Evolutionary conservation across 2,888 invertebrate genomes (phyloP).

Genomic region (Amiota communis): DNA sequence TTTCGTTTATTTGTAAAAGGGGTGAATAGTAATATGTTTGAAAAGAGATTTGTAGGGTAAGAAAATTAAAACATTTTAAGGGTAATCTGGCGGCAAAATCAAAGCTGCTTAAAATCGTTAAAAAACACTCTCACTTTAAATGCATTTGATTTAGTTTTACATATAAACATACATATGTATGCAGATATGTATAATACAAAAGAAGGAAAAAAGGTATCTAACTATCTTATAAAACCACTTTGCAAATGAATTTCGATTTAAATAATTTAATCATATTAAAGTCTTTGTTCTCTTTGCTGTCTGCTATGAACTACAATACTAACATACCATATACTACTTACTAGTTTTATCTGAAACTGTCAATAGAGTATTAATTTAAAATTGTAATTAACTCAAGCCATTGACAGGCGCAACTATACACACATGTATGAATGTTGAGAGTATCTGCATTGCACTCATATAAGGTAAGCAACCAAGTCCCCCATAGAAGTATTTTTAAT

Average conservation of each 20-base stretch:
- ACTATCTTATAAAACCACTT: not conserved
- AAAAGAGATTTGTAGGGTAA: no score
- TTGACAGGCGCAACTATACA: not conserved
- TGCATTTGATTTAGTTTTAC: no score
- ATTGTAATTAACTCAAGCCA: constrained; percentile 11
- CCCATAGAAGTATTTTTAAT: not conserved
- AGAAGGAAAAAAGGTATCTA: no score
- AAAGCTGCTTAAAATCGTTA: no score
- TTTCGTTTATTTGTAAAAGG: constrained; percentile 4
- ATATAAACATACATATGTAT: no score
- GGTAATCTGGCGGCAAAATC: no score
- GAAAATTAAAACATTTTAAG: no score
- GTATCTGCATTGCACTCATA: not conserved
- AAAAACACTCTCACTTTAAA: no score
- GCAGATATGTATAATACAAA: no score
- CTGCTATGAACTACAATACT: not conserved
- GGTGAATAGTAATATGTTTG: not conserved
- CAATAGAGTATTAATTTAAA: constrained; percentile 1
- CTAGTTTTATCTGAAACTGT: not conserved
- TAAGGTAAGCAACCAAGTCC: not conserved
- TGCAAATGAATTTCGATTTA: not conserved
- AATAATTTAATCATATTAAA: not conserved
- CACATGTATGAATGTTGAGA: no score
- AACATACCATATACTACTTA: no score
- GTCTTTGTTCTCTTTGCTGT: not conserved